These are phyloP conservation scores for Tetheella fluctuosa DNA, from an alignment of 2,888 invertebrate species.

Conservation along the genomic window DNA sequence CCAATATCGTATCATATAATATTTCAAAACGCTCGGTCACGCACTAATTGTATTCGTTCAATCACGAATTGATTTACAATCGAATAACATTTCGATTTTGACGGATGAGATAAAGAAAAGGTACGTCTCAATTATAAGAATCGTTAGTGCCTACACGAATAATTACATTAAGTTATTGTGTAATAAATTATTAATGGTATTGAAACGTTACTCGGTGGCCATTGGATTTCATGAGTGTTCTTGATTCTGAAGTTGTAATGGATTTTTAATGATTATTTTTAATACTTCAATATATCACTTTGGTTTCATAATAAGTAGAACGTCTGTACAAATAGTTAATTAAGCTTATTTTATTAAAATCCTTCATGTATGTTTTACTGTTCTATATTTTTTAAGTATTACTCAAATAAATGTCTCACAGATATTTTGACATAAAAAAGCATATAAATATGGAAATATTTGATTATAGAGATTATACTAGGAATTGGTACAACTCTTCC, in stretches of 20 bases:
- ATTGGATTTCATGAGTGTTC: background rate
- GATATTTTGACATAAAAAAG: too few relatives aligned
- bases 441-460: too few relatives aligned
- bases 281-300: background rate
- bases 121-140: slow-evolving; percentile 41
- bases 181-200: slow-evolving; percentile 13
- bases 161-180: slow-evolving; percentile 19
- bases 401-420: too few relatives aligned
- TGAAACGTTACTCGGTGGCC: background rate
- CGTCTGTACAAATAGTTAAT: background rate
- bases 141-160: slow-evolving; percentile 22
- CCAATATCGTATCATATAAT: slow-evolving; percentile 35
- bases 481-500: too few relatives aligned
- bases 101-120: slow-evolving; percentile 31
- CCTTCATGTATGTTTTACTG: too few relatives aligned
- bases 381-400: too few relatives aligned
- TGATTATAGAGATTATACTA: too few relatives aligned
- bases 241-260: background rate
- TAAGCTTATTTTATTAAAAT: too few relatives aligned
- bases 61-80: slow-evolving; percentile 46
- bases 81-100: slow-evolving; percentile 34
- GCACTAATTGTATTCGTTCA: slow-evolving; percentile 49
- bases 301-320: background rate
- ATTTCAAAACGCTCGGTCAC: slow-evolving; percentile 51
- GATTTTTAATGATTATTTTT: background rate